Evolutionary conservation across 2,888 invertebrate species (phyloP).

Genomic region (Nomada fucata): DNA sequence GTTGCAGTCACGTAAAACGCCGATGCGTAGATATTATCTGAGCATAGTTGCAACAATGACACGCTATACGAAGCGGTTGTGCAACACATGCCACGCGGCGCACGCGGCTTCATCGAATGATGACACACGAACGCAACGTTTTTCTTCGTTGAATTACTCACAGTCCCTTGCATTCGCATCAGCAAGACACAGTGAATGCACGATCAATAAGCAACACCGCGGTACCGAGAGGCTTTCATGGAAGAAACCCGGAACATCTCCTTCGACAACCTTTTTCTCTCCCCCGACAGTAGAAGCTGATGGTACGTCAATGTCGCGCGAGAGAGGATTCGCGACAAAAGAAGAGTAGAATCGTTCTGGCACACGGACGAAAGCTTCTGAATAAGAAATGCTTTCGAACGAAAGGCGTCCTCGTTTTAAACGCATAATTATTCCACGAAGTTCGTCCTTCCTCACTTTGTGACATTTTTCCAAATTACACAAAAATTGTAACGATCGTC

Average conservation of each 20-base stretch:
- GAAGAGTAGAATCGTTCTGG: constrained; percentile 48
- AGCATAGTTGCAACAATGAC: background rate
- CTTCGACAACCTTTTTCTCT: constrained; percentile 45
- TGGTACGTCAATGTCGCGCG: constrained; percentile 50
- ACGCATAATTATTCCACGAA: constrained; percentile 67
- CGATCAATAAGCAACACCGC: constrained; percentile 47
- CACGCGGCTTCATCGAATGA: background rate
- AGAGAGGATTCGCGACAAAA: constrained; percentile 64
- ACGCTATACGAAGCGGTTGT: background rate
- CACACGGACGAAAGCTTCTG: constrained; percentile 45
- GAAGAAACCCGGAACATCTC: constrained; percentile 35
- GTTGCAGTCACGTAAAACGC: no score
- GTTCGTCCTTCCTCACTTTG: background rate
- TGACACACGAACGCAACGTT: background rate
- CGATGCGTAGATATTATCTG: background rate
- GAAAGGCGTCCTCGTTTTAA: constrained; percentile 71
- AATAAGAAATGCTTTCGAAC: constrained; percentile 62
- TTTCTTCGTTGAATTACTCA: constrained; percentile 36
- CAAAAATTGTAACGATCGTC: constrained; percentile 7
- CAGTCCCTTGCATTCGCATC: constrained; percentile 30
- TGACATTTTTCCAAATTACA: constrained; percentile 19
- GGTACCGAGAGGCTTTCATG: constrained; percentile 1
- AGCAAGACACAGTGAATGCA: constrained; percentile 19
- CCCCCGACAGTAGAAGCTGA: constrained; percentile 12
- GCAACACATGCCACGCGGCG: background rate